phyloP scores from a whole-genome alignment of 2,797 vertebrate species.

The Notolepis coatsorum region DNA sequence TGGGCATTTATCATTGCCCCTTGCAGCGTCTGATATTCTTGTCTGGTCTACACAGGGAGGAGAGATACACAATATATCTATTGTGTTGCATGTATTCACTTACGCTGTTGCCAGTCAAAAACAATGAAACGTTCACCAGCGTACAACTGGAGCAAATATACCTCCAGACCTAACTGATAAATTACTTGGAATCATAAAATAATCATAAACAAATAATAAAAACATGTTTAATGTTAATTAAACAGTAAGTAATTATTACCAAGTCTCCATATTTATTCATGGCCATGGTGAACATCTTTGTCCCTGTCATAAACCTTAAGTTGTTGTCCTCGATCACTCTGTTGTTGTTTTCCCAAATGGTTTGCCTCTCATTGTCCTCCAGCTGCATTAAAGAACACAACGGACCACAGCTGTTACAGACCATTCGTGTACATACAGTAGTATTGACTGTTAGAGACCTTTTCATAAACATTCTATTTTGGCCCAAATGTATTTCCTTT shows the following conservation, averaged over 20 bases:
- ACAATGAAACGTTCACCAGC: background rate
- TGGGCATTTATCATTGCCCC: constrained; percentile 70
- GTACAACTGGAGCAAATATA: background rate
- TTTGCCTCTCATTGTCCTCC: constrained; percentile 71
- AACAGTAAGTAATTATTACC: constrained; percentile 54
- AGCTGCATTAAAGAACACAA: constrained; percentile 23
- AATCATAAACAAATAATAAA: background rate
- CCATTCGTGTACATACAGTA: too few species aligned
- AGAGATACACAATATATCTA: background rate
- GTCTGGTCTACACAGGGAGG: constrained; percentile 57
- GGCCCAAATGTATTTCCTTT: too few species aligned
- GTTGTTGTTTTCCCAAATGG: constrained; percentile 79
- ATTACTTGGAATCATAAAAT: background rate
- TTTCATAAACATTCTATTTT: too few species aligned
- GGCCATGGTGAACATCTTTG: constrained; percentile 72
- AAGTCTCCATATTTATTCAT: constrained; percentile 86
- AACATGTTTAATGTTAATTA: too few species aligned
- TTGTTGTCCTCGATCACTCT: constrained; percentile 77
- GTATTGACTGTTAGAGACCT: too few species aligned
- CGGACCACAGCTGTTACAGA: too few species aligned
- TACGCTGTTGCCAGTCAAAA: background rate
- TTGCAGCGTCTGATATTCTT: constrained; percentile 75
- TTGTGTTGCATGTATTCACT: background rate
- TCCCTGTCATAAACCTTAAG: constrained; percentile 62
- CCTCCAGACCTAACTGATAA: background rate